Evolutionary conservation across 2,797 vertebrate species (phyloP).

Genomic region (Adelosebastes latens): DNA sequence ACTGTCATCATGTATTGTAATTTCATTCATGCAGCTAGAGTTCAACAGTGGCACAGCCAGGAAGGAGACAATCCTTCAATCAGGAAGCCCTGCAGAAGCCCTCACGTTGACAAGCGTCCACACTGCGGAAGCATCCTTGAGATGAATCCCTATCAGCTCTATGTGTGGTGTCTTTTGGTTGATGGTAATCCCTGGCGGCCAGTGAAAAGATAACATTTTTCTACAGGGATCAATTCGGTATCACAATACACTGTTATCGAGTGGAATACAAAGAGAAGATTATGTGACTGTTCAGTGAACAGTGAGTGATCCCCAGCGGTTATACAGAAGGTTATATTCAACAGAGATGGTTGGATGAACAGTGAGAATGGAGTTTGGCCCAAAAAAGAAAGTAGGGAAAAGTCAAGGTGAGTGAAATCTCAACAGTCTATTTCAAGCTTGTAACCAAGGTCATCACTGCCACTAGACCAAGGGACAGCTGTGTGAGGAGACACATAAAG

Average conservation of each 20-base stretch:
- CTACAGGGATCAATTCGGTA: slow-evolving; percentile 29
- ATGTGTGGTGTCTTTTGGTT: slow-evolving; percentile 3
- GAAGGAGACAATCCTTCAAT: slow-evolving; percentile 14
- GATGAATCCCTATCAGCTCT: slow-evolving; percentile 5
- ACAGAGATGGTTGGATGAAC: slow-evolving; percentile 61
- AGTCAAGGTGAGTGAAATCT: slow-evolving; percentile 63
- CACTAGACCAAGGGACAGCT: slow-evolving; percentile 51
- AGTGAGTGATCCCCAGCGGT: slow-evolving; percentile 24
- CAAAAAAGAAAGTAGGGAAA: slow-evolving; percentile 48
- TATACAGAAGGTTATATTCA: slow-evolving; percentile 33
- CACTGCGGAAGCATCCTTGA: slow-evolving; percentile 3
- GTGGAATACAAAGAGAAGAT: slow-evolving; percentile 44
- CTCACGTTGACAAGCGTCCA: slow-evolving; percentile 8
- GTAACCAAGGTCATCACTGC: slow-evolving; percentile 58
- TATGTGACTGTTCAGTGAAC: slow-evolving; percentile 31
- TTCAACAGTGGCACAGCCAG: not conserved
- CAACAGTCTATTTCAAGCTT: slow-evolving; percentile 63
- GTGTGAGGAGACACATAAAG: slow-evolving; percentile 34
- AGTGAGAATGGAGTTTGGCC: slow-evolving; percentile 55
- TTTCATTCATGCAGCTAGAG: slow-evolving; percentile 12
- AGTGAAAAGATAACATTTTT: slow-evolving; percentile 4
- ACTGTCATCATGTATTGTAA: not conserved
- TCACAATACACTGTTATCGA: slow-evolving; percentile 34
- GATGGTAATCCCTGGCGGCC: slow-evolving; percentile 16
- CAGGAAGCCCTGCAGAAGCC: not conserved